These are phyloP conservation scores for Orius insidiosus DNA, from an alignment of 1,140 invertebrate species.

Conservation along the genomic window DNA sequence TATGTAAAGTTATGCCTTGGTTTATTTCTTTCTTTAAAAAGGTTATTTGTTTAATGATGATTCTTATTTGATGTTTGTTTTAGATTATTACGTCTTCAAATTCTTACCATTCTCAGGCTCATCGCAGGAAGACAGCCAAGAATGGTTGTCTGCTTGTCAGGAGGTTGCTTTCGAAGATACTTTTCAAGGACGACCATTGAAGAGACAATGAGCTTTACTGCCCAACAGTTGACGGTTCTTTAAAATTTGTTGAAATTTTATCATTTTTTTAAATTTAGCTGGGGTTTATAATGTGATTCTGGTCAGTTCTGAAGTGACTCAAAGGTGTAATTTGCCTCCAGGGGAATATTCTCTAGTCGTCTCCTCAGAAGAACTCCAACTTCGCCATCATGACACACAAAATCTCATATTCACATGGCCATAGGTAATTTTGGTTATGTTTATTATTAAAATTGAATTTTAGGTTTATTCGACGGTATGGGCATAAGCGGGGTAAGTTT, in stretches of 20 bases:
- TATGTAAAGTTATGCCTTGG: no score
- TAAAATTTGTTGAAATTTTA: conserved; percentile 1
- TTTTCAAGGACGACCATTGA: conserved; percentile 43
- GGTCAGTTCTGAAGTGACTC: conserved; percentile 57
- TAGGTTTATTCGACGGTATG: conserved; percentile 63
- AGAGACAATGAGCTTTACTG: conserved; percentile 77
- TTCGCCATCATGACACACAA: conserved; percentile 41
- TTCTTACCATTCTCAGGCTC: conserved; percentile 48
- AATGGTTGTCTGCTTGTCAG: conserved; percentile 61
- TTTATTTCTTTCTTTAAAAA: no score
- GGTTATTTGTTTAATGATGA: no score
- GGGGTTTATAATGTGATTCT: conserved; percentile 59
- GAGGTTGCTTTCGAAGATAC: conserved; percentile 64
- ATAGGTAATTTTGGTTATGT: conserved; percentile 20
- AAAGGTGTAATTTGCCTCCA: conserved; percentile 48
- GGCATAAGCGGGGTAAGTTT: conserved; percentile 62
- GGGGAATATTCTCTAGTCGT: conserved; percentile 55
- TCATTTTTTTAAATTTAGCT: conserved; percentile 14
- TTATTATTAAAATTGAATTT: conserved; percentile 1
- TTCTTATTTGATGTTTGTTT: no score
- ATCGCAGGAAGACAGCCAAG: conserved; percentile 48
- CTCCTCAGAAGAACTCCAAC: conserved; percentile 50
- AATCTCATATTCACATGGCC: conserved; percentile 64
- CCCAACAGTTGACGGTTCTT: conserved; percentile 46
- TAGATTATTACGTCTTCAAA: conserved; percentile 47